Base-by-base conservation (phyloP, 2,888 invertebrate species). In the Anoncus sp. region DNA sequence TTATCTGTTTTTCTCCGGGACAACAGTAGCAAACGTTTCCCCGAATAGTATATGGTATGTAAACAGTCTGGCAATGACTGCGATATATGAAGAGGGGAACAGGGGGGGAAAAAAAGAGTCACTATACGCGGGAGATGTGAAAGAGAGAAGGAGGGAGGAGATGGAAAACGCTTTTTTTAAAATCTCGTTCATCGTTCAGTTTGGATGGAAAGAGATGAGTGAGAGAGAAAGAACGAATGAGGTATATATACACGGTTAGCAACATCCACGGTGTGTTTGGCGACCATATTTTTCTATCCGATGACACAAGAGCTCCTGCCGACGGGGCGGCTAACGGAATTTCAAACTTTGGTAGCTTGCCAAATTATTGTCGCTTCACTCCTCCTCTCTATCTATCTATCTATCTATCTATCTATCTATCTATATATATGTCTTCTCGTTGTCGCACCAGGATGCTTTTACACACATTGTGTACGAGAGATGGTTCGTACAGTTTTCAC, bases 351-450 rank as follows among this genome's bases (percentile, higher is more conserved):
- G 88, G 87, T 83, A 83, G 79, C 27, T 70, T 70, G 86, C 87
- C 88, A 87, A 88, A 86, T 87, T 88, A 88, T 86, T 84, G 83
- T 82, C 82, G 81, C 82, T 81, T 62, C 51, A 10, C 62, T 55
- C 62, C 31, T 20, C 14, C 20, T 35, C 12, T 43, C 62, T 22
- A 45, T 22, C 55, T 22, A 10, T 53, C 55, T 16, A 22, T n/a
- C 65, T 10, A 4, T 43, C 57, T 4, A 7, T 40, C 60, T 7
- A 27, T 35, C 27, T 7, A 35, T 12, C 45, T 22, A 22, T 49
- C 49, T 27, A 12, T 57, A 31, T 31, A 31, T 7, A 31, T 31
- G 31, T 22, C 35, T n/a, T 51, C 35, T 51, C 53, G n/a, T 40
- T 65, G 16, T 53, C 53, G 38, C 55, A 62, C 59, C 18, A 22